These are phyloP conservation scores for Radopholus similis DNA, from an alignment of 1,140 invertebrate species.

Conservation along the genomic window DNA sequence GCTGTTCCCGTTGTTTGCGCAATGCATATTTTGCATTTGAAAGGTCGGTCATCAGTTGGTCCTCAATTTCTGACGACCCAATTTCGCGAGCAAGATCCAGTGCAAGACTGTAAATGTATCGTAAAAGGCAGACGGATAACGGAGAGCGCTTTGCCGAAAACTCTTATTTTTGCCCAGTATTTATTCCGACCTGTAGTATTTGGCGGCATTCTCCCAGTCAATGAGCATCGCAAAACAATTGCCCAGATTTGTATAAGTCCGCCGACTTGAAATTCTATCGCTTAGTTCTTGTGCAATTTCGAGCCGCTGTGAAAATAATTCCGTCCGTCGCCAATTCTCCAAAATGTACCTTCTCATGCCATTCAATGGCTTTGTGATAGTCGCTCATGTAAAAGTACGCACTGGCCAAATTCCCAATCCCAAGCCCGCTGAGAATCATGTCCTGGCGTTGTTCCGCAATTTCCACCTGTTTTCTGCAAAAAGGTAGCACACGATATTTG, in stretches of 20 bases:
- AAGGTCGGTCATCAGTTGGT: neutral
- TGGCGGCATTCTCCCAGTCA: neutral
- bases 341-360: neutral
- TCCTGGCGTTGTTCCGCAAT: constrained; percentile 3
- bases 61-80: neutral
- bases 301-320: neutral
- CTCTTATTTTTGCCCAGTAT: neutral
- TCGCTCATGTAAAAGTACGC: constrained; percentile 12
- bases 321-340: neutral
- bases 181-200: neutral
- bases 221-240: neutral
- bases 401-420: constrained; percentile 1
- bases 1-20: neutral
- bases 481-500: neutral
- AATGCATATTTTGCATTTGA: neutral
- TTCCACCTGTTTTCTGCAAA: neutral
- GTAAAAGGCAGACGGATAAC: no score
- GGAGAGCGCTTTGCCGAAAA: no score
- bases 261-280: neutral
- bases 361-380: constrained; percentile 4
- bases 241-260: neutral
- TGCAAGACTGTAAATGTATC: neutral
- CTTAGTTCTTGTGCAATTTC: neutral
- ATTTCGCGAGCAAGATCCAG: neutral
- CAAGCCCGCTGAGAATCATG: neutral